Evolutionary conservation across 2,113 vertebrate species (phyloP), one percentile per base, ranked within the genome.

Genomic region (cattle (Bos taurus)): DNA sequence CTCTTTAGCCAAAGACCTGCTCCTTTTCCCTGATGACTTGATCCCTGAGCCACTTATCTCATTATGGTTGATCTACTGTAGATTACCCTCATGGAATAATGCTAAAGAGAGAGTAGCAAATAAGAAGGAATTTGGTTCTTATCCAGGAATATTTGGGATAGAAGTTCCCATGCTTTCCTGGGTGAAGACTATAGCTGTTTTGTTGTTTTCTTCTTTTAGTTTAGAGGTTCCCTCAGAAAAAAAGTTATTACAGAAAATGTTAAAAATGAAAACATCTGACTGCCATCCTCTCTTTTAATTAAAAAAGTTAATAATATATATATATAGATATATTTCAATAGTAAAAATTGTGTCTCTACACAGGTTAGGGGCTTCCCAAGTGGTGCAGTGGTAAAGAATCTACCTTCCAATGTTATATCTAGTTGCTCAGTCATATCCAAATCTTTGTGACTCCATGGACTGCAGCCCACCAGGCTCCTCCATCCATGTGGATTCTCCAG

Each of bases 221-320:
- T 81, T 77, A 59, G 30, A 88, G 48, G 3, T n/a, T 90, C 11
- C 12, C 50, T 74, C 90, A 46, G 26, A 74, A 59, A 80, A 84
- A 85, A 90, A 71, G 19, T 91, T 84, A 59, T 52, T 86, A 86
- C 3, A 62, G 30, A 94, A 95, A 93, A 93, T 85, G 5, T 40
- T 28, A 52, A 85, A 59, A 86, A 91, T 64, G 13, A 97, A 95
- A 56, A 40, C 0, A 54, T 52, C 15, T 77, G 16, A 77, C 21
- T 48, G 81, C 25, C 90, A 80, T 43, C 94, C 28, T 77, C n/a
- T 60, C 7, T 96, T 91, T 57, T 48, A 40, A 77, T 91, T 82
- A 80, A 88, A 90, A 81, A 4, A 17, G 26, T 10, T 48, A 36
- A 36, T 36, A 7, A 40, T 30, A 74, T 57, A 46, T 54, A 71